Percentiles rank a stretch among this genome's conserved stretches.
These are phyloP conservation scores for Thalassaphorura encarpata DNA, from an alignment of 1,140 invertebrate genomes.

Conservation along the genomic window DNA sequence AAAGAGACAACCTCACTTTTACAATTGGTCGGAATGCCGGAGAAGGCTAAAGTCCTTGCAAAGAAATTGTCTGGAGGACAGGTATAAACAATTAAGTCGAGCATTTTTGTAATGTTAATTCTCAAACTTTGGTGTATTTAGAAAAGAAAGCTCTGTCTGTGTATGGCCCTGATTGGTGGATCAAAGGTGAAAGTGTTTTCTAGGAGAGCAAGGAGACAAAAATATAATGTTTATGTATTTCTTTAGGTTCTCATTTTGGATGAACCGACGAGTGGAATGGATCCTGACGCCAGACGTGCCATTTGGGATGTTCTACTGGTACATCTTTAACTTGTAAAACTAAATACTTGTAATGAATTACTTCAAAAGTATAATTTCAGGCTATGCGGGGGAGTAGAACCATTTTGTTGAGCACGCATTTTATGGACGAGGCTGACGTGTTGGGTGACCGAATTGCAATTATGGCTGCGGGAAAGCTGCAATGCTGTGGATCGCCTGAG, in stretches of 20 bases:
- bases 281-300: slow-evolving; percentile 48
- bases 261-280: slow-evolving; percentile 44
- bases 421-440: slow-evolving; percentile 51
- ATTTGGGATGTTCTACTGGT: slow-evolving; percentile 45
- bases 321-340: too few relatives aligned
- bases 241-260: slow-evolving; percentile 9
- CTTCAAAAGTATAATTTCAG: background rate
- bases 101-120: too few relatives aligned
- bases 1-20: background rate
- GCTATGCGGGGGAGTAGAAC: slow-evolving; percentile 40
- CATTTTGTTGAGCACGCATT: slow-evolving; percentile 49
- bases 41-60: slow-evolving; percentile 53
- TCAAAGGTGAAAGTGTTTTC: too few relatives aligned
- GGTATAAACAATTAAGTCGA: too few relatives aligned
- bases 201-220: slow-evolving; percentile 46
- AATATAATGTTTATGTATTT: too few relatives aligned
- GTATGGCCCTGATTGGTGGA: slow-evolving; percentile 50
- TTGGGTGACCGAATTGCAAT: slow-evolving; percentile 64
- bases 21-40: slow-evolving; percentile 44
- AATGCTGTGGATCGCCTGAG: slow-evolving; percentile 72
- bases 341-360: too few relatives aligned
- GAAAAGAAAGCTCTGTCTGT: slow-evolving; percentile 48
- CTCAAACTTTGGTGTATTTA: too few relatives aligned
- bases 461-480: slow-evolving; percentile 59
- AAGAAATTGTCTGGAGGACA: slow-evolving; percentile 60